Evolutionary conservation across 23 tunicate genomes (phyloP).

Genomic region (Ascidia mentula): DNA sequence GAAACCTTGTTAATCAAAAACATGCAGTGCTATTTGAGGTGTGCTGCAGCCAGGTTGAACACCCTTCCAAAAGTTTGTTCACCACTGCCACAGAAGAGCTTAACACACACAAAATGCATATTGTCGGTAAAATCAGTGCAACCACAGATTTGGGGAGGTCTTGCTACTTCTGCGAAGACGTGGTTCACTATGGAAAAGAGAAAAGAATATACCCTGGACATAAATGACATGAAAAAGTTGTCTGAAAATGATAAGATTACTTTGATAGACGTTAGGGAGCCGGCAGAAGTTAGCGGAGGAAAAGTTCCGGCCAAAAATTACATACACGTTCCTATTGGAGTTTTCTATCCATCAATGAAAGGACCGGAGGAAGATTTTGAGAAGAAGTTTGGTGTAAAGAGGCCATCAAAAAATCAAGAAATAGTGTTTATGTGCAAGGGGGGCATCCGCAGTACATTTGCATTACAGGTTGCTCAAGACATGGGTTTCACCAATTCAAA

Average conservation of each 20-base stretch:
- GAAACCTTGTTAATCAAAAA: no score
- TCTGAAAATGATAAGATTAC: conserved; percentile 41
- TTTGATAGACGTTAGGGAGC: conserved; percentile 71
- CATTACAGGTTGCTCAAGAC: conserved; percentile 47
- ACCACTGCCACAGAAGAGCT: no score
- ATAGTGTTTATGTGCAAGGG: conserved; percentile 58
- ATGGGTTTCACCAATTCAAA: conserved; percentile 56
- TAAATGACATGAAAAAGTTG: conserved; percentile 45
- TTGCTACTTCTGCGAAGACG: background rate
- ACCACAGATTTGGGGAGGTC: no score
- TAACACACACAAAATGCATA: no score
- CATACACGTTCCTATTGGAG: conserved; percentile 58
- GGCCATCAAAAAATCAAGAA: conserved; percentile 41
- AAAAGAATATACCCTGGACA: conserved; percentile 30
- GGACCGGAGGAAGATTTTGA: conserved; percentile 50
- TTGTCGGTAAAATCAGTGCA: no score
- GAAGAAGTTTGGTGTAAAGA: conserved; percentile 37
- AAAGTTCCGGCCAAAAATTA: conserved; percentile 63
- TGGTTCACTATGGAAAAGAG: conserved; percentile 35
- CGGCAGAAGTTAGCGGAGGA: conserved; percentile 59
- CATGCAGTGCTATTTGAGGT: no score
- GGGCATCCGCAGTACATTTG: conserved; percentile 65
- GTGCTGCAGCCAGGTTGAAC: no score
- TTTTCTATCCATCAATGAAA: conserved; percentile 25
- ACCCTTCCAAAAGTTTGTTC: no score